Evolutionary conservation across 30 jellyfish, hydroid and myxozoan species (phyloP), one percentile per base, ranked within the genome.

Genomic region (Clytia hemisphaerica): DNA sequence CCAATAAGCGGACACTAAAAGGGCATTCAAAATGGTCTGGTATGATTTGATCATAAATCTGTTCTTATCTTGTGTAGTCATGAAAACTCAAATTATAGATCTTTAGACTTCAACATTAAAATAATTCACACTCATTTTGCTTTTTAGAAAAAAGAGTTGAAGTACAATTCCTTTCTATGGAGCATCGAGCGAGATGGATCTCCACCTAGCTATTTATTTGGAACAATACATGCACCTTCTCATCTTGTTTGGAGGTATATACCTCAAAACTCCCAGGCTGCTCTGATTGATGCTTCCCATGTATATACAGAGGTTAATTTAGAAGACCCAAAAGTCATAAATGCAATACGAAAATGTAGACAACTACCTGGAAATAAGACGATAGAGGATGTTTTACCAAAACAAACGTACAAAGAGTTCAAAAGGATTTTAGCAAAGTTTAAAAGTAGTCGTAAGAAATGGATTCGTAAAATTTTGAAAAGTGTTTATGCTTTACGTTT

Each of bases 171-270:
- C 10, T 74, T 58, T 35, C 73, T 74, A 14, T 74, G 86, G 86
- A 26, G 71, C 28, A 55, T 74, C 19, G 83, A 74, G 34, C 28
- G 81, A 69, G 24, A 47, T 24, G n/a, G 46, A 15, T 42, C 58
- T 2, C 82, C 86, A 37, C 75, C 80, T 34, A 62, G 53, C 2
- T 74, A 74, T 58, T 61, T 74, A 47, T 74, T 74, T 58, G 86
- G 86, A 12, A 74, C 86, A 34, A 61, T 74, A 24, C 86, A 74
- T 60, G 86, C 77, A 9, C 86, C 80, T 16, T 27, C 42, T 24
- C 72, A 74, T 36, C 61, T 36, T 12, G 58, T 74, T 10, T 74
- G 86, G 86, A 60, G 42, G 10, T 74, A 74, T 31, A 74, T 74
- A 16, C 86, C 86, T 18, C 28, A 19, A 4, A 74, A 74, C 33